Base-by-base conservation (phyloP, 2,113 vertebrate genomes). In the Ramphastos sulfuratus region DNA sequence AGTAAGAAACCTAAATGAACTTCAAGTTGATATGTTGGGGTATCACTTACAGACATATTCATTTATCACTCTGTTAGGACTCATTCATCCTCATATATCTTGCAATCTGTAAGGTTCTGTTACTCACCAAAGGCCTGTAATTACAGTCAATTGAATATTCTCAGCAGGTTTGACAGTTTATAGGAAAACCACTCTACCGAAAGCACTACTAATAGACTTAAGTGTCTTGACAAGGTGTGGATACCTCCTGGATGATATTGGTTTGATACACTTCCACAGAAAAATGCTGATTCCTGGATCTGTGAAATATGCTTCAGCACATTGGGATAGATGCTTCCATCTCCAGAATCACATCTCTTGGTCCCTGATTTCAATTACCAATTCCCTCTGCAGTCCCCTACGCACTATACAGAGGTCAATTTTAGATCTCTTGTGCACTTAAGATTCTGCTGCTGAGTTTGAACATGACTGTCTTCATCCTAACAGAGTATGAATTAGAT, bases 121-220 rank as follows among this genome's bases (percentile, higher is more conserved):
- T 92, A 52, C 64, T 85, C 74, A 71, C n/a, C 44, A 76, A 90
- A 89, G 63, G 19, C 25, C 50, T 79, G 60, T 71, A 64, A 89
- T 74, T 89, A 67, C 44, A 85, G 33, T 82, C 81, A 90, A 89
- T 50, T 73, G 66, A 91, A 85, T 82, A 83, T 85, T 80, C 25
- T 33, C 48, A 89, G 58, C 8, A 85, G 87, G 31, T 89, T 35
- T 92, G 85, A 87, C 52, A 67, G 31, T 6, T 89, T 67, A 82
- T 25, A 77, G 76, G 75, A 85, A 93, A 91, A 82, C n/a, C 15
- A 31, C 46, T 87, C 13, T 76, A 78, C 72, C 87, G 60, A 85
- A 96, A 89, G 19, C 12, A 6, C 2, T 56, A 44, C 7, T 66
- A 65, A 90, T 55, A 18, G 16, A 84, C 21, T 81, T 74, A 42